Percentiles rank a stretch among this genome's conserved stretches.
These are phyloP conservation scores for Subacronicta megacephala DNA, from an alignment of 2,888 invertebrate species.

Conservation along the genomic window DNA sequence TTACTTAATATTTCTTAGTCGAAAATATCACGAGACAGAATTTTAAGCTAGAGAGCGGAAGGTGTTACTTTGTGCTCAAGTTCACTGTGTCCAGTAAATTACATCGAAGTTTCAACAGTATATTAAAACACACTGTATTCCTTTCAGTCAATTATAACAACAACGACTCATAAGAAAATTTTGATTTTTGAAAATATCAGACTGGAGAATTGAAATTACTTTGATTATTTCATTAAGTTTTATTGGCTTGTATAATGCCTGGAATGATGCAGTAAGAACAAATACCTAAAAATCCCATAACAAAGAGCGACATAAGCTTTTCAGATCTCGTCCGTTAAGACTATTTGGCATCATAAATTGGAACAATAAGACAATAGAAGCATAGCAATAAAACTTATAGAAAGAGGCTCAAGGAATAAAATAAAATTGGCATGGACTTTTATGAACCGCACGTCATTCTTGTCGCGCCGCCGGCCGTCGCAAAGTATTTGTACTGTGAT, in stretches of 20 bases:
- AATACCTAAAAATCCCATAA: slow-evolving; percentile 8
- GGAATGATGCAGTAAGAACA: slow-evolving; percentile 5
- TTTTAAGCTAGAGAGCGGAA: slow-evolving; percentile 55
- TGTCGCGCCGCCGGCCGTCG: slow-evolving; percentile 13
- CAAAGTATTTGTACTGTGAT: slow-evolving; percentile 13
- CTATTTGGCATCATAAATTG: slow-evolving; percentile 42
- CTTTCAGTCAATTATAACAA: too few species aligned
- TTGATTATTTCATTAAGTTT: too few species aligned
- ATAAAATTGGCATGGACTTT: slow-evolving; percentile 41
- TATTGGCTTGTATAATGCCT: too few species aligned
- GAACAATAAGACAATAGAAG: slow-evolving; percentile 43
- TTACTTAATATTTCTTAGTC: slow-evolving; percentile 49
- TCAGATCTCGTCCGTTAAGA: slow-evolving; percentile 5
- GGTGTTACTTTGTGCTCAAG: slow-evolving; percentile 60
- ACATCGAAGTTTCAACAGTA: slow-evolving; percentile 19
- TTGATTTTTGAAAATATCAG: too few species aligned
- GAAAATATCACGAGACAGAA: slow-evolving; percentile 55
- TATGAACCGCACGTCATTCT: slow-evolving; percentile 16
- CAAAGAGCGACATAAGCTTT: too few species aligned
- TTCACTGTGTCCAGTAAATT: slow-evolving; percentile 57
- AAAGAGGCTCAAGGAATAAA: slow-evolving; percentile 28
- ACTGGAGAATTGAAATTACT: too few species aligned
- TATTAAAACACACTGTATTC: too few species aligned
- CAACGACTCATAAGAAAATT: too few species aligned
- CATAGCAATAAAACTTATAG: slow-evolving; percentile 46